phyloP scores from a whole-genome alignment of 2,797 vertebrate genomes.

The Protosalanx chinensis region DNA sequence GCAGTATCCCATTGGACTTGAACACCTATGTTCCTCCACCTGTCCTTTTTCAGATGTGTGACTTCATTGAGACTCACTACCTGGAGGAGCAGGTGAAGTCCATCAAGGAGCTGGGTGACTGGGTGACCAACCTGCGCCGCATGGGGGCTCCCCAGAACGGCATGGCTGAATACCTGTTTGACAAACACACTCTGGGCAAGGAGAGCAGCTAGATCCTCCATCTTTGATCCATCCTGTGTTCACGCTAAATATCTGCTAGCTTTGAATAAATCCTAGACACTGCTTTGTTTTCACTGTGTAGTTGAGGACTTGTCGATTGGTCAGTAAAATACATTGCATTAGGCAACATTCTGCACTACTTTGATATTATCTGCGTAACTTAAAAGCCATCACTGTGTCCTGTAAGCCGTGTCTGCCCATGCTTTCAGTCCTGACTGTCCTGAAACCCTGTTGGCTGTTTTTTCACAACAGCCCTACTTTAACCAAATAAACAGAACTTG shows the following conservation, averaged over 20 bases:
- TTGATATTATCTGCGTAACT: neutral
- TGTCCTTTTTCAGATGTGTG: conserved; percentile 76
- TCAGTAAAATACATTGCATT: neutral
- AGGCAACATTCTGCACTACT: neutral
- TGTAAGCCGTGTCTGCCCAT: neutral
- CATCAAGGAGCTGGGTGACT: conserved; percentile 90
- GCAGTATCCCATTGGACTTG: neutral
- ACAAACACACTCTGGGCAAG: neutral
- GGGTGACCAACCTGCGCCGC: conserved; percentile 88
- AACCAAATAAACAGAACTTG: conserved; percentile 1
- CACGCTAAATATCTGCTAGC: neutral
- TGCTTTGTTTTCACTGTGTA: neutral
- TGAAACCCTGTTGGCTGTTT: neutral
- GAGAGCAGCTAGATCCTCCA: neutral
- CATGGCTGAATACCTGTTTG: conserved; percentile 85
- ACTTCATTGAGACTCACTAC: conserved; percentile 95
- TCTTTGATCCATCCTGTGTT: neutral
- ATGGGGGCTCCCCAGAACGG: conserved; percentile 88
- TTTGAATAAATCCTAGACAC: neutral
- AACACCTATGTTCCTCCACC: neutral
- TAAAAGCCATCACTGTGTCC: neutral
- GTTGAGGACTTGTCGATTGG: too few relatives aligned
- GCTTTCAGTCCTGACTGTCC: neutral
- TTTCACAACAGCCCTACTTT: neutral
- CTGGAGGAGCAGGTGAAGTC: conserved; percentile 94